Evolutionary conservation across 1,140 invertebrate genomes (phyloP).

Genomic region (Trypoxylus dichotomus): DNA sequence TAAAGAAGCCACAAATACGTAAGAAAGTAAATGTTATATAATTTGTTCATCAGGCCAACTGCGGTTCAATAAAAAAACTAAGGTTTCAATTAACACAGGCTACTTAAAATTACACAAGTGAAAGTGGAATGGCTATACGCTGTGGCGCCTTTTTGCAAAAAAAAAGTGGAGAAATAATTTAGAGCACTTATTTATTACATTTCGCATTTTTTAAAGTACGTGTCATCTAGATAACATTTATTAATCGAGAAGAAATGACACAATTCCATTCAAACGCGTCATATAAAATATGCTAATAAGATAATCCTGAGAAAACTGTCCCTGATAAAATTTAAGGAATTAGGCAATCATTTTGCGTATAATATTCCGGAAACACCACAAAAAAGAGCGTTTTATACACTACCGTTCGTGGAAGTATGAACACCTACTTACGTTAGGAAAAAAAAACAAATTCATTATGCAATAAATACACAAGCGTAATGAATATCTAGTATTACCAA

Average conservation of each 20-base stretch:
- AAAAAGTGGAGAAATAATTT: not conserved
- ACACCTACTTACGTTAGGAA: no score
- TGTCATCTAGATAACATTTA: not conserved
- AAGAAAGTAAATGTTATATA: not conserved
- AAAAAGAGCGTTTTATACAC: no score
- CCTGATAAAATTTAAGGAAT: not conserved
- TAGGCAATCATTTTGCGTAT: not conserved
- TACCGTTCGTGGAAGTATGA: no score
- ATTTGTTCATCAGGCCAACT: not conserved
- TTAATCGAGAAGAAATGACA: not conserved
- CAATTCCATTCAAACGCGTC: not conserved
- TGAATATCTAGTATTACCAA: no score
- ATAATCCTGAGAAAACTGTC: not conserved
- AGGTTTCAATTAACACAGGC: not conserved
- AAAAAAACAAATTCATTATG: no score
- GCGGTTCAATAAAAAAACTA: not conserved
- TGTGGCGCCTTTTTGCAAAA: slow-evolving; percentile 5
- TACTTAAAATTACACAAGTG: not conserved
- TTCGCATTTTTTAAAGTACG: not conserved
- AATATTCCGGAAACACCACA: no score
- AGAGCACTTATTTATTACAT: not conserved
- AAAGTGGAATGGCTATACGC: not conserved
- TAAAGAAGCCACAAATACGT: no score
- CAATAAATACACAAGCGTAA: no score
- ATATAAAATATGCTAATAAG: no score